A percentile compares a stretch with the other conserved stretches of the same genome.
Conservation (phyloP, 2,113 vertebrate species). For the Cryptomyrus ogoouensis region DNA sequence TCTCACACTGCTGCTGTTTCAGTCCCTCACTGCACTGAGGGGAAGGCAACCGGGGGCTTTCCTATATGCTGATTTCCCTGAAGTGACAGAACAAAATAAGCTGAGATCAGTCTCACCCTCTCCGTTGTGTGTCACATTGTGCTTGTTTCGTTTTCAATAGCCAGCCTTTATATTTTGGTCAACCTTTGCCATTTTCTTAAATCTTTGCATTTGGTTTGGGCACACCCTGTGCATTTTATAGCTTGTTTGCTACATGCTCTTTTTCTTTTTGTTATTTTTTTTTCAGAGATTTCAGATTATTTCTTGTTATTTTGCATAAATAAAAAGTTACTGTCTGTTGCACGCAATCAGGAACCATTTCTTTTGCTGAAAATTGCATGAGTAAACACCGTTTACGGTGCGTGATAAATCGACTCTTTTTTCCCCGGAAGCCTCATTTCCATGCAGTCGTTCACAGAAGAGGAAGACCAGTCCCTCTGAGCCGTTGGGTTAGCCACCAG, state of each 20-base stretch:
- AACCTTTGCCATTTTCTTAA: not conserved
- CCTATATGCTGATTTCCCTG: not conserved
- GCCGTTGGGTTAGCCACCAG: not conserved
- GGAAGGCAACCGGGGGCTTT: not conserved
- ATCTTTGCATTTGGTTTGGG: not conserved
- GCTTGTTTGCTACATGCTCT: not conserved
- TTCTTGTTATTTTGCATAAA: not conserved
- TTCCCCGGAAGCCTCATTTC: not conserved
- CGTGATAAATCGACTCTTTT: not conserved
- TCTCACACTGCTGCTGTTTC: not conserved
- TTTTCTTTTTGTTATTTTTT: not conserved
- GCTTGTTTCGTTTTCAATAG: not conserved
- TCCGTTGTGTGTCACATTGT: not conserved
- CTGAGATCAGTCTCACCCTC: not conserved
- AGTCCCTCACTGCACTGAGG: not conserved
- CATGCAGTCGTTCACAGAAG: not conserved
- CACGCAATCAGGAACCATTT: not conserved
- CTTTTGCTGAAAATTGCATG: not conserved
- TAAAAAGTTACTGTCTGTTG: not conserved
- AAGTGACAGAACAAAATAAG: not conserved
- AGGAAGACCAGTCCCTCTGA: not conserved
- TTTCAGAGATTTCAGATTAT: not conserved
- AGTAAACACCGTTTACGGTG: not conserved
- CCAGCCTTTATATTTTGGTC: not conserved
- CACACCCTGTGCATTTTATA: not conserved